Evolutionary conservation across 2,113 vertebrate species (phyloP), one percentile per base, ranked within the genome.

Genomic region (Montifringilla adamsi): DNA sequence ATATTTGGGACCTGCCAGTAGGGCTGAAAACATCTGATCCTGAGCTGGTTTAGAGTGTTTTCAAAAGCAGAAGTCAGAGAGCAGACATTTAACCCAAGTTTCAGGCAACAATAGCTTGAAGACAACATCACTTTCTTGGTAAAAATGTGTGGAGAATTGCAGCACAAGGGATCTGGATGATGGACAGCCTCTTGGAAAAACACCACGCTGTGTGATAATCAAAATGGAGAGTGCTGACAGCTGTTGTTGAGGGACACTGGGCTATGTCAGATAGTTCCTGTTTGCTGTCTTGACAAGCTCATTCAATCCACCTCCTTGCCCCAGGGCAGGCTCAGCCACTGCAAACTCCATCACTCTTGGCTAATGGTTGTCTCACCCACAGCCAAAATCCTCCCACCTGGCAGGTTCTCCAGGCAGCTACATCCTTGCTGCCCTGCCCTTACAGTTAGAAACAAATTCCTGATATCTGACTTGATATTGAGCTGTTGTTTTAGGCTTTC

Each of bases 121-220:
- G 49, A 72, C 10, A 13, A 6, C 24, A 16, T 24, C 21, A 12
- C 3, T 66, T 92, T 8, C 6, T 33, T 35, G 44, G 44, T 60
- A 35, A 89, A 82, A 90, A 72, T 27, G 33, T 3, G 4, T 12
- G 28, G 15, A 72, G 58, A 75, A 92, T 76, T 31, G 19, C 24
- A 56, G 37, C 11, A 33, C 0, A 4, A 55, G 11, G 30, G 17
- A 84, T 26, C 12, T 0, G 1, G 49, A 21, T 60, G 63, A 80
- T 46, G 70, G 27, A 14, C 30, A 83, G 30, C 9, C 41, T 33
- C 49, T 17, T 35, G n/a, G 18, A 33, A 43, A 58, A 80, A 62
- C 23, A 27, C 4, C 6, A 4, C 31, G 9, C 43, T 58, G 3
- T 15, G 1, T 52, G 49, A 7, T 56, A 63, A 78, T 43, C 47